phyloP scores from a whole-genome alignment of 2,888 invertebrate species.

The Polydrusus tereticollis region DNA sequence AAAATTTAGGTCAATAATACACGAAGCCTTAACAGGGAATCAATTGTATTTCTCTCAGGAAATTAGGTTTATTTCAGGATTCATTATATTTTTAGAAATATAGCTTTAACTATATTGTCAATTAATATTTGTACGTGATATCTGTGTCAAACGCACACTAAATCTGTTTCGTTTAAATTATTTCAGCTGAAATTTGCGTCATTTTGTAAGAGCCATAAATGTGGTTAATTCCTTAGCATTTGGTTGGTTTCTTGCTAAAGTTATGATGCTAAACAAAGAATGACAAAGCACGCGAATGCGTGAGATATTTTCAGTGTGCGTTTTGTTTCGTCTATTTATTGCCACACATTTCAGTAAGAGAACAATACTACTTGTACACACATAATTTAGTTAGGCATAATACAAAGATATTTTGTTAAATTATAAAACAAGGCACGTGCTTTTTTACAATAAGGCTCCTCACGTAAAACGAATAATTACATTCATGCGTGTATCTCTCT shows the following conservation, averaged over 20 bases:
- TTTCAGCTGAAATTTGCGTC: constrained; percentile 6
- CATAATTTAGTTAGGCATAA: background rate
- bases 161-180: constrained; percentile 19
- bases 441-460: constrained; percentile 9
- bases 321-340: constrained; percentile 10
- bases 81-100: background rate
- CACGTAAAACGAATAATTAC: background rate
- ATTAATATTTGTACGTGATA: too few species aligned
- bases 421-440: background rate
- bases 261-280: constrained; percentile 8
- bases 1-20: constrained; percentile 19
- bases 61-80: background rate
- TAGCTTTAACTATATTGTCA: too few species aligned
- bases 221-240: constrained; percentile 21
- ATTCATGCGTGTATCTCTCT: background rate
- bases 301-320: constrained; percentile 31
- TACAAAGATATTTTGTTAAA: background rate
- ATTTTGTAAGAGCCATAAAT: constrained; percentile 6
- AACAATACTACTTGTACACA: background rate
- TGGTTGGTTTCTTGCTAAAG: constrained; percentile 15
- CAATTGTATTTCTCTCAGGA: constrained; percentile 4
- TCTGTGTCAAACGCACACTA: constrained; percentile 13
- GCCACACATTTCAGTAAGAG: background rate
- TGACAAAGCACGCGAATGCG: constrained; percentile 30
- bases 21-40: constrained; percentile 14